Conservation (phyloP, 1,140 invertebrate genomes). For the Lanistes nyassanus region DNA sequence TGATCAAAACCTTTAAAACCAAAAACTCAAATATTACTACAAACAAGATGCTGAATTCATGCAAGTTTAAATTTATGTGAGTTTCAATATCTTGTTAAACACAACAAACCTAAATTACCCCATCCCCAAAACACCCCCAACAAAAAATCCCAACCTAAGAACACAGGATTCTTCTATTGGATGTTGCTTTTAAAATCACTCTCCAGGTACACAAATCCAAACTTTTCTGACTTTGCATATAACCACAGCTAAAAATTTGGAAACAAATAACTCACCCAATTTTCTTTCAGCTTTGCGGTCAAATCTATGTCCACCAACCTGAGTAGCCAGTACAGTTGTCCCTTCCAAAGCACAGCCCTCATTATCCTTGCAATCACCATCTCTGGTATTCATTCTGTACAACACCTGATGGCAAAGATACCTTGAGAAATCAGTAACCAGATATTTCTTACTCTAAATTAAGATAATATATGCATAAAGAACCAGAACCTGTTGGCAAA, state of each 20-base stretch:
- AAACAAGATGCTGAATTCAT: too few species aligned
- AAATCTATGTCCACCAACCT: slow-evolving; percentile 14
- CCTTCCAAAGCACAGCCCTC: not conserved
- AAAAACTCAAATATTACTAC: too few species aligned
- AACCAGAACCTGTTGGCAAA: too few species aligned
- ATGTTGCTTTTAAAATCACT: not conserved
- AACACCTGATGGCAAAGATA: too few species aligned
- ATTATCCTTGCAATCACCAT: not conserved
- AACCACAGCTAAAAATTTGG: not conserved
- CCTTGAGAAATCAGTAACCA: too few species aligned
- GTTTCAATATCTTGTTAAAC: not conserved
- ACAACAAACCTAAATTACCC: too few species aligned
- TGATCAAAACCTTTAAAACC: too few species aligned
- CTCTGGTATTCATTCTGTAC: slow-evolving; percentile 2
- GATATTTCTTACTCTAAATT: too few species aligned
- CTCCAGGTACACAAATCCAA: not conserved
- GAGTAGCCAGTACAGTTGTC: not conserved
- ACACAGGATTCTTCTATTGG: too few species aligned
- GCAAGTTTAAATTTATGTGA: not conserved
- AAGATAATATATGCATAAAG: too few species aligned
- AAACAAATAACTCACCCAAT: not conserved
- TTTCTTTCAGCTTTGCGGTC: not conserved
- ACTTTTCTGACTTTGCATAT: not conserved
- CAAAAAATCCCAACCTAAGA: too few species aligned
- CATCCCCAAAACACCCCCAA: too few species aligned